Conservation (phyloP, 2,113 vertebrate species). For the Phyllostomus discolor region DNA sequence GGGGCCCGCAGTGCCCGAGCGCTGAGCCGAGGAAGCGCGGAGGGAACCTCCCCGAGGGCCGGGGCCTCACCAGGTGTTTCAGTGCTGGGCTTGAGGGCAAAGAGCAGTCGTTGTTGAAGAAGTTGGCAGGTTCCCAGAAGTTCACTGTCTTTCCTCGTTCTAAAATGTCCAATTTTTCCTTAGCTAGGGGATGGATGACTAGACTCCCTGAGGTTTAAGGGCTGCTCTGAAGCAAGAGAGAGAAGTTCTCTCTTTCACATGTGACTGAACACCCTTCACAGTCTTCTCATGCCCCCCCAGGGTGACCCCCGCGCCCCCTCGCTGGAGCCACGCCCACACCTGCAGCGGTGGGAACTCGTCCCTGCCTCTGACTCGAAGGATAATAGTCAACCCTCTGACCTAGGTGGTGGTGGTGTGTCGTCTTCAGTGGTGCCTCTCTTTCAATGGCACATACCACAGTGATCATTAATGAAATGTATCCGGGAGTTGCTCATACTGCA, state of each 20-base stretch:
- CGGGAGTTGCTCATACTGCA: neutral
- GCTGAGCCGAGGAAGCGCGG: neutral
- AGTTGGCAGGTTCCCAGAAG: slow-evolving; percentile 58
- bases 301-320: neutral
- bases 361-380: neutral
- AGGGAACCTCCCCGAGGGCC: accelerated
- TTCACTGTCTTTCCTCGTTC: slow-evolving; percentile 45
- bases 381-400: neutral
- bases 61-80: neutral
- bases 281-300: neutral
- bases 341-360: neutral
- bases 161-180: slow-evolving; percentile 62
- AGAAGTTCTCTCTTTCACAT: neutral
- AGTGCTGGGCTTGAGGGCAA: neutral
- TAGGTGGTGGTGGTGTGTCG: neutral
- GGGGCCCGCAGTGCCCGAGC: neutral
- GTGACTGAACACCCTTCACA: accelerated
- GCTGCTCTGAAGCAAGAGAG: neutral
- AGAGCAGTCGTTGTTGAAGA: slow-evolving; percentile 44
- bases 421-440: neutral
- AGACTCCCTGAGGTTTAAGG: neutral
- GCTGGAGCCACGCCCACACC: accelerated
- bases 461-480: neutral
- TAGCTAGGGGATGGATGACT: neutral
- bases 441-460: neutral